Percentiles rank a stretch among this genome's conserved stretches.
Conservation (phyloP, 2,797 vertebrate genomes). For the Macrochelys suwanniensis region DNA sequence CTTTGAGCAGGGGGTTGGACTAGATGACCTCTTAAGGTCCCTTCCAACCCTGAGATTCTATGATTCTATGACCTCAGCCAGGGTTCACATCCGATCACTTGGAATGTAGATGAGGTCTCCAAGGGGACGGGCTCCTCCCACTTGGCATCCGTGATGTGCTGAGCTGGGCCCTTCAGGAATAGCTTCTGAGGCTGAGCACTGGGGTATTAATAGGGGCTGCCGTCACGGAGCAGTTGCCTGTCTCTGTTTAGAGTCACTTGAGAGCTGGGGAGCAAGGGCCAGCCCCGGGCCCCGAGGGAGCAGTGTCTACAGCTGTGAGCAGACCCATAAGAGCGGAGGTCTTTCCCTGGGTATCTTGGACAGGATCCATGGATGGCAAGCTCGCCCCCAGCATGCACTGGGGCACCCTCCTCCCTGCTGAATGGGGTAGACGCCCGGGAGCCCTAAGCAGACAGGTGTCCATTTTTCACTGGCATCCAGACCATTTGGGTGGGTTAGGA, state of each 20-base stretch:
- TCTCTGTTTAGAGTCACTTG: slow-evolving; percentile 79
- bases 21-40: too few species aligned
- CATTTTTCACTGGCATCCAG: neutral
- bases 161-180: slow-evolving; percentile 66
- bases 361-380: neutral
- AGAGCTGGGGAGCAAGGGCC: neutral
- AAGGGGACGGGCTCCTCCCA: rapidly evolving
- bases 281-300: neutral
- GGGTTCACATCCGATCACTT: neutral
- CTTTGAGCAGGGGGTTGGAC: too few species aligned
- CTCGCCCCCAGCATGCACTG: neutral
- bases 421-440: neutral
- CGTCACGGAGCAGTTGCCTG: slow-evolving; percentile 38
- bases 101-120: neutral
- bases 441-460: neutral
- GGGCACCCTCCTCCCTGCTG: neutral
- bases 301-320: neutral
- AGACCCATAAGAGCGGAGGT: neutral
- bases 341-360: neutral
- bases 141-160: slow-evolving; percentile 38
- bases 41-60: too few species aligned
- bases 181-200: neutral
- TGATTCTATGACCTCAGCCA: neutral
- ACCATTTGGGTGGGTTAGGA: neutral
- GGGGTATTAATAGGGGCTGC: slow-evolving; percentile 69